Percentiles rank a stretch among this genome's conserved stretches.
These are phyloP conservation scores for Galeopterus variegatus DNA, from an alignment of 2,113 vertebrate genomes.

Conservation along the genomic window DNA sequence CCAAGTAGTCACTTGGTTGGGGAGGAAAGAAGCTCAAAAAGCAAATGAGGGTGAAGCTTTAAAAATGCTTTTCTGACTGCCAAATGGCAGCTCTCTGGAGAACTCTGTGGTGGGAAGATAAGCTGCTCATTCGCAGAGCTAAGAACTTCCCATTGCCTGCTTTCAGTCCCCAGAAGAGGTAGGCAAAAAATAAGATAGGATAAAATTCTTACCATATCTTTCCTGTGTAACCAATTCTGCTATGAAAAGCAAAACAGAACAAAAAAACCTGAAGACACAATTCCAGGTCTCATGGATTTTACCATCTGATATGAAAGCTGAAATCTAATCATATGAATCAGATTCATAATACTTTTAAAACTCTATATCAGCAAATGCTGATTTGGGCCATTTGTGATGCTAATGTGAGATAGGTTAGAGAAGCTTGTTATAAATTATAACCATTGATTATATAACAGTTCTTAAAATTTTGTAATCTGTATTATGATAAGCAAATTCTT, in stretches of 20 bases:
- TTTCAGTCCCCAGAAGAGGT: neutral
- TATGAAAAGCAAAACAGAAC: neutral
- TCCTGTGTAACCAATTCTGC: neutral
- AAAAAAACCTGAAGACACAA: neutral
- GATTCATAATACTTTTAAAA: neutral
- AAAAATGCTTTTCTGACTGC: neutral
- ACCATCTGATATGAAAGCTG: neutral
- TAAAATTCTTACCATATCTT: neutral
- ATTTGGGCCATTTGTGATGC: neutral
- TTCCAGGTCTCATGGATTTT: neutral
- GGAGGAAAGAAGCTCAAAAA: neutral
- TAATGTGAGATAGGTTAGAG: neutral
- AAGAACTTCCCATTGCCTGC: accelerated
- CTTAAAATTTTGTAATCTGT: constrained; percentile 5
- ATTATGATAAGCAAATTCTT: neutral
- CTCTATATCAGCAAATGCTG: neutral
- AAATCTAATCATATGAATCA: constrained; percentile 32
- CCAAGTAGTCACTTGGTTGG: neutral
- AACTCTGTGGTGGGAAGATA: neutral
- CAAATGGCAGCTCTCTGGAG: neutral
- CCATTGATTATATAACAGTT: neutral
- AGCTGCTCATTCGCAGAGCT: neutral
- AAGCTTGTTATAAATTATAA: neutral
- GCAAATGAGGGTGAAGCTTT: neutral
- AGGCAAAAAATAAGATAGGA: neutral